Base-by-base conservation (phyloP, 2,113 vertebrate species). In the Rhodinocichla rosea region DNA sequence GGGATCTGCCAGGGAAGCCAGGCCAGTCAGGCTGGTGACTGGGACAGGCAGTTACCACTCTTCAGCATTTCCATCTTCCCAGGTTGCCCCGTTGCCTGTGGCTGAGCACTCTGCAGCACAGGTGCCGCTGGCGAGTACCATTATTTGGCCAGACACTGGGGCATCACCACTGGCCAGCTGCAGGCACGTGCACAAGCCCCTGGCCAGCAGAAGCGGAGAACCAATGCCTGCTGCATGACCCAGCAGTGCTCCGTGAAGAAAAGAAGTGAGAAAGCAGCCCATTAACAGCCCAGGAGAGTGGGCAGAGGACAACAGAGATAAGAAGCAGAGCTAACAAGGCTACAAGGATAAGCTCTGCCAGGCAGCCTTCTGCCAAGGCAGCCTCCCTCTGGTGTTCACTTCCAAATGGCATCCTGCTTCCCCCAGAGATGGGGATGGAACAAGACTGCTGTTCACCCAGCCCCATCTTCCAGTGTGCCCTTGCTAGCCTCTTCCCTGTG, bases 61-160 rank as follows among this genome's bases (percentile, higher is more conserved):
- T 83, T 82, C 57, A 42, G 40, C 67, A 44, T 65, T 67, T 90
- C 57, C 79, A 64, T 60, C 44, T 26, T 85, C 47, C 47, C 33
- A 21, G 13, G 7, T 16, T 53, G 10, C 37, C 67, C 55, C 0
- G 0, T 3, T 67, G 57, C 86, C 33, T 35, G 18, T 3, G n/a
- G 50, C 56, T 6, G 7, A 49, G 60, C 39, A 26, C 27, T 75
- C 53, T 0, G 3, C 47, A 62, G 65, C 1, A 0, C 11, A 30
- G 55, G n/a, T 53, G 45, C 71, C 0, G 0, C 62, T n/a, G 42
- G 30, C 0, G 0, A 77, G 83, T 76, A 42, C 80, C 18, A 13
- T 47, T 60, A 44, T 45, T 45, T 35, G 22, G 49, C 79, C 57
- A 87, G 3, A 3, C 33, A 67, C 28, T 1, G 1, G 5, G 39